A percentile compares a stretch with the other conserved stretches of the same genome.
phyloP scores from a whole-genome alignment of 2,888 invertebrate species.

The Conops quadrifasciatus region DNA sequence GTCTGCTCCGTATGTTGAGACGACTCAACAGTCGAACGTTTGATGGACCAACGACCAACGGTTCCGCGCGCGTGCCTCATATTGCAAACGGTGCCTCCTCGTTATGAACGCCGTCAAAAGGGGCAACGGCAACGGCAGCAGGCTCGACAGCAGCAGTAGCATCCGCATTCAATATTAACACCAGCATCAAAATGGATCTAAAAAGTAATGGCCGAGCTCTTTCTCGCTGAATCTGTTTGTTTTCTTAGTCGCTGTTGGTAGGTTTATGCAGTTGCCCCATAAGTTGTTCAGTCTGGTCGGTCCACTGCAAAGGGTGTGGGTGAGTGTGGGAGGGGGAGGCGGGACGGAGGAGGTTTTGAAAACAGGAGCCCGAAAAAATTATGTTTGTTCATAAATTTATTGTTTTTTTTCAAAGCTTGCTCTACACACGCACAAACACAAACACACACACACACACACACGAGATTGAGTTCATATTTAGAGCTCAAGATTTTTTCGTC shows the following conservation, averaged over 20 bases:
- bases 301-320: conserved; percentile 1
- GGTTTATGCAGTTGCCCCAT: conserved; percentile 45
- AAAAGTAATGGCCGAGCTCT: conserved; percentile 52
- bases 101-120: conserved; percentile 32
- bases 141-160: conserved; percentile 13
- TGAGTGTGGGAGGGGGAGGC: neutral
- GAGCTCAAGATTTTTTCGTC: no score
- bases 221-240: conserved; percentile 42
- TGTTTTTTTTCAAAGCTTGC: no score
- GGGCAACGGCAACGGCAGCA: conserved; percentile 37
- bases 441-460: no score
- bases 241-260: conserved; percentile 37
- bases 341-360: neutral
- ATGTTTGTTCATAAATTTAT: no score
- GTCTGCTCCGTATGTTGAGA: neutral
- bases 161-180: conserved; percentile 33
- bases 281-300: conserved; percentile 59
- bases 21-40: neutral
- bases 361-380: no score
- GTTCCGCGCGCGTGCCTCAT: conserved; percentile 5
- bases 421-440: no score
- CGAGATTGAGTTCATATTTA: no score
- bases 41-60: neutral
- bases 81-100: conserved; percentile 3
- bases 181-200: conserved; percentile 59